Evolutionary conservation across 2,888 invertebrate species (phyloP).

Genomic region (Caprella mutica): DNA sequence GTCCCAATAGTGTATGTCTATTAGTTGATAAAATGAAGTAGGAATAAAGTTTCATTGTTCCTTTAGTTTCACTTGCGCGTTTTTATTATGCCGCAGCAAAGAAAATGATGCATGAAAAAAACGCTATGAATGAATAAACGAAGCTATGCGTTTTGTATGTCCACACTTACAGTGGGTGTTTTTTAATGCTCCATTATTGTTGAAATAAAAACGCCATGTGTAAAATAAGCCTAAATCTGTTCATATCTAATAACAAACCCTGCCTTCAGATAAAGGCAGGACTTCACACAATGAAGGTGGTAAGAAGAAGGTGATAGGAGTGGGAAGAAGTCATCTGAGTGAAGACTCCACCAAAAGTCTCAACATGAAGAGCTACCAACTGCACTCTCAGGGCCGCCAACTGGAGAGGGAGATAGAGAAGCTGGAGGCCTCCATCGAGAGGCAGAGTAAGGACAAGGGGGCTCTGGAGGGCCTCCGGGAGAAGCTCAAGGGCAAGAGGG

Average conservation of each 20-base stretch:
- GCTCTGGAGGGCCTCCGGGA: not conserved
- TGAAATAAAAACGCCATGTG: too few relatives aligned
- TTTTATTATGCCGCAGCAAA: too few relatives aligned
- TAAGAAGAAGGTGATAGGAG: conserved; percentile 6
- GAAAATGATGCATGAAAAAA: too few relatives aligned
- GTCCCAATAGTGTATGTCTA: too few relatives aligned
- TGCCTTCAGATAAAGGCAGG: conserved; percentile 1
- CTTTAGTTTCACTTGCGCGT: too few relatives aligned
- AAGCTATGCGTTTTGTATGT: too few relatives aligned
- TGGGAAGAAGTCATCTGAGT: conserved; percentile 16
- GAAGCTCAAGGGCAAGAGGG: not conserved
- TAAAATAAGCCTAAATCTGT: too few relatives aligned
- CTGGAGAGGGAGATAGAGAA: conserved; percentile 15
- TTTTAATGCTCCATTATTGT: too few relatives aligned
- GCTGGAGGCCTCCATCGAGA: conserved; percentile 13
- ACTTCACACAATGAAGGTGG: conserved; percentile 1
- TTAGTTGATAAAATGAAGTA: too few relatives aligned
- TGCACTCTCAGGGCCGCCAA: conserved; percentile 15
- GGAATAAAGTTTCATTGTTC: too few relatives aligned
- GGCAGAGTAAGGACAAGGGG: conserved; percentile 10
- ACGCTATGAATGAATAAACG: too few relatives aligned
- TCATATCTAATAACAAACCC: not conserved
- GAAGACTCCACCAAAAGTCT: conserved; percentile 20
- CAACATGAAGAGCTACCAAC: conserved; percentile 25
- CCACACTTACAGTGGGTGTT: too few relatives aligned